Conservation (phyloP, 1,140 invertebrate species). For the Pachyrhynchus sulphureomaculatus region DNA sequence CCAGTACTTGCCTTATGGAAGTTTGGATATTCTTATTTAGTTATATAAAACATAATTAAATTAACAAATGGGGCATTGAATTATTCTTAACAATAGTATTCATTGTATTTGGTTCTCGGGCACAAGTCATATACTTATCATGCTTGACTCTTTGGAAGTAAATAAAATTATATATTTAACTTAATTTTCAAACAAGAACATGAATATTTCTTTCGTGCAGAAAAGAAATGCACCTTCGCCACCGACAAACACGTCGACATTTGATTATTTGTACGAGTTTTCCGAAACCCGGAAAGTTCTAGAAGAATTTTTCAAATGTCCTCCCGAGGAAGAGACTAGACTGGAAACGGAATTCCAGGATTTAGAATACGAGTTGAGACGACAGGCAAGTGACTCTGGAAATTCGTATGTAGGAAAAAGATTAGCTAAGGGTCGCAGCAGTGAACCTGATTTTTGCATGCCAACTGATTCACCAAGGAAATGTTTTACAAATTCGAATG, state of each 20-base stretch:
- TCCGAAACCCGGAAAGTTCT: constrained; percentile 87
- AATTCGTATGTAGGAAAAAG: constrained; percentile 81
- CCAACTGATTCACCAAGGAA: constrained; percentile 58
- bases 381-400: constrained; percentile 60
- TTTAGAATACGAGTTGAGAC: constrained; percentile 79
- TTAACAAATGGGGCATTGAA: too few relatives aligned
- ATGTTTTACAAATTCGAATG: constrained; percentile 57
- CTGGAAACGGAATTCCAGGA: constrained; percentile 58
- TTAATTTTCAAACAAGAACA: neutral
- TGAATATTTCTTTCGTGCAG: constrained; percentile 11
- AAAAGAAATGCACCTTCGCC: constrained; percentile 34
- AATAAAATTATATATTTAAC: too few relatives aligned
- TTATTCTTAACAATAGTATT: too few relatives aligned
- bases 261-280: constrained; percentile 87
- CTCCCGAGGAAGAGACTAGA: constrained; percentile 59
- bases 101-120: too few relatives aligned
- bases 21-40: too few relatives aligned
- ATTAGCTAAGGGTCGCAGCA: constrained; percentile 63
- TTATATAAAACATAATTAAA: too few relatives aligned
- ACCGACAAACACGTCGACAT: constrained; percentile 56
- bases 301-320: constrained; percentile 87
- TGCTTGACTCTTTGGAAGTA: too few relatives aligned
- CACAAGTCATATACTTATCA: too few relatives aligned
- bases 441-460: constrained; percentile 46
- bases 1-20: too few relatives aligned